These are phyloP conservation scores for Poeciliopsis paucimaculata DNA, from an alignment of 2,797 vertebrate genomes.

Conservation along the genomic window DNA sequence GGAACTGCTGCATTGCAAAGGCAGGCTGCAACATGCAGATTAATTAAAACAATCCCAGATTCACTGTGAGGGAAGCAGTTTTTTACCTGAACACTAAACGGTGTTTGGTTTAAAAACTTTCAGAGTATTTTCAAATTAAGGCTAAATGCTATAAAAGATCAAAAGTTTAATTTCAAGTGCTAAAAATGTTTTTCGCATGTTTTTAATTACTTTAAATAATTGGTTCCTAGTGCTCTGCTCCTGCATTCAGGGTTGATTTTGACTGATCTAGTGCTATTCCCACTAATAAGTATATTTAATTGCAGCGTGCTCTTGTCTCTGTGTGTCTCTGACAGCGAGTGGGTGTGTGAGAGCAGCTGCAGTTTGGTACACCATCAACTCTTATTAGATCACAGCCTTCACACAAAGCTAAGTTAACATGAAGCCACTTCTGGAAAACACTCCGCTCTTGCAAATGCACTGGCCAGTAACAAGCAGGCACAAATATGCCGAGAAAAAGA, in stretches of 20 bases:
- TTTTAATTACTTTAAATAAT: not conserved
- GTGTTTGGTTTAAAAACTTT: not conserved
- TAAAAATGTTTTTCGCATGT: not conserved
- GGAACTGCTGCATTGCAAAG: not conserved
- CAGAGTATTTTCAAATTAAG: not conserved
- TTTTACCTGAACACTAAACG: not conserved
- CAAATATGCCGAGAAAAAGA: not conserved
- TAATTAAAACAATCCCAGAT: not conserved
- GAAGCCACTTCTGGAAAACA: conserved; percentile 39
- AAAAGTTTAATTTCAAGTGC: not conserved
- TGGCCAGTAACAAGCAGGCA: conserved; percentile 14
- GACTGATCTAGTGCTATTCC: conserved; percentile 7
- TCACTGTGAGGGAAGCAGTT: not conserved
- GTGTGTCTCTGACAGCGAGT: conserved; percentile 64
- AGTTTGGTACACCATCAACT: conserved; percentile 67
- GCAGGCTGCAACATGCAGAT: not conserved
- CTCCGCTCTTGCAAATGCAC: conserved; percentile 19
- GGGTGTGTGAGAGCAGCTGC: conserved; percentile 74
- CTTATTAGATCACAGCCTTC: conserved; percentile 68
- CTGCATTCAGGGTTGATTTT: conserved; percentile 15
- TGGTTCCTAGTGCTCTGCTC: not conserved
- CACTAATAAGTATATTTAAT: conserved; percentile 68
- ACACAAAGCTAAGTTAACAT: conserved; percentile 41
- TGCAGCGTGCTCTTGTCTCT: conserved; percentile 50
- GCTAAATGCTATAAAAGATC: not conserved